A percentile compares a stretch with the other conserved stretches of the same genome.
These are phyloP conservation scores for Pelusios castaneus DNA, from an alignment of 2,113 vertebrate species.

Conservation along the genomic window DNA sequence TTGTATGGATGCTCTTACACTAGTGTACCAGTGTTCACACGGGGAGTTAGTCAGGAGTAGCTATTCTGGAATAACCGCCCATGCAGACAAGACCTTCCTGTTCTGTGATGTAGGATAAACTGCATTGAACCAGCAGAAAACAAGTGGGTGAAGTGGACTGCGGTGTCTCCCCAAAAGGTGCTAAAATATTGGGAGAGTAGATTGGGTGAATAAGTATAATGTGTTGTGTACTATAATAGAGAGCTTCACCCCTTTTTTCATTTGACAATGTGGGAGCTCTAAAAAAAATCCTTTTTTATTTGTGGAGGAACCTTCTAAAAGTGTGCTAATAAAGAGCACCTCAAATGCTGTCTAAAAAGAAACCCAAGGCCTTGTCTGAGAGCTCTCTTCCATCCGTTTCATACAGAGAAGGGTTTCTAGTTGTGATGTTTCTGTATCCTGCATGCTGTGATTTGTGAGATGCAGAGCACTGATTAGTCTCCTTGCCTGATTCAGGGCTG, in stretches of 20 bases:
- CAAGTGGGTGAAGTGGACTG: neutral
- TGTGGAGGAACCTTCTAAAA: neutral
- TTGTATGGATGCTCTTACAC: too few relatives aligned
- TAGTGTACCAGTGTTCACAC: too few relatives aligned
- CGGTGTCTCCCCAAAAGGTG: neutral
- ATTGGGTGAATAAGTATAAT: neutral
- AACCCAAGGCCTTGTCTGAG: neutral
- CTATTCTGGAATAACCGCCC: too few relatives aligned
- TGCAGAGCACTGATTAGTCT: too few relatives aligned
- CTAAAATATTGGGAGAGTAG: neutral
- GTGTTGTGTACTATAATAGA: neutral
- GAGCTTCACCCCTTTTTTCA: neutral
- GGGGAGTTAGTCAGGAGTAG: too few relatives aligned
- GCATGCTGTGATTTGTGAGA: neutral
- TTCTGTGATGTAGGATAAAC: neutral
- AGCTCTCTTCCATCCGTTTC: too few relatives aligned
- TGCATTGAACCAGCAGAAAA: neutral
- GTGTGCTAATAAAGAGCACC: rapidly evolving
- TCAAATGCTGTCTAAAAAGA: too few relatives aligned
- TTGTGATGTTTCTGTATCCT: neutral
- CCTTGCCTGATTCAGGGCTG: too few relatives aligned
- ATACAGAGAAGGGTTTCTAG: neutral
- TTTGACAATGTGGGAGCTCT: neutral
- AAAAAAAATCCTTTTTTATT: neutral
- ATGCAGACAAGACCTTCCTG: too few relatives aligned